Evolutionary conservation across 2,797 vertebrate genomes (phyloP).

Genomic region (Leptatherina wallacei): DNA sequence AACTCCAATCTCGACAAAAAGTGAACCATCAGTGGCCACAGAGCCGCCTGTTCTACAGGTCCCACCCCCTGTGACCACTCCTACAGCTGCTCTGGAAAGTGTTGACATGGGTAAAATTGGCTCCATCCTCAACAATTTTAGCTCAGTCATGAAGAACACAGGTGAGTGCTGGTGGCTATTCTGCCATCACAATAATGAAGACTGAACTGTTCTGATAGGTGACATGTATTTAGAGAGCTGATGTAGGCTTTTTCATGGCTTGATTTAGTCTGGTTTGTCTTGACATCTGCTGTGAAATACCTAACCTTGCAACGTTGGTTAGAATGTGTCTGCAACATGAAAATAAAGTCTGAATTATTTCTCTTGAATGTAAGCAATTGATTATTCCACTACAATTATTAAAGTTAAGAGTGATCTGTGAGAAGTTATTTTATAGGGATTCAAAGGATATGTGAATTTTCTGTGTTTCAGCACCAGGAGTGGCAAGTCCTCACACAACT

Average conservation of each 20-base stretch:
- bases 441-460: not conserved
- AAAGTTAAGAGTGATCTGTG: too few species aligned
- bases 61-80: constrained; percentile 11
- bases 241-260: too few species aligned
- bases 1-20: constrained; percentile 29
- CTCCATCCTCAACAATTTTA: constrained; percentile 94
- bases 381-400: too few species aligned
- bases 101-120: constrained; percentile 95
- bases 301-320: not conserved
- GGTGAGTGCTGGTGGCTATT: constrained; percentile 79
- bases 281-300: not conserved
- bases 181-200: not conserved
- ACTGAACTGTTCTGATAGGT: not conserved
- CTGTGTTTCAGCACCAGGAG: constrained; percentile 47
- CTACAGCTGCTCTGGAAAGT: constrained; percentile 83
- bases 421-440: not conserved
- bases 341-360: not conserved
- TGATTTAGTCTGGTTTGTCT: too few species aligned
- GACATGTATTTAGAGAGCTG: too few species aligned
- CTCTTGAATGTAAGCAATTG: too few species aligned
- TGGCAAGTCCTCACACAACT: constrained; percentile 72
- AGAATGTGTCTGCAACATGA: not conserved
- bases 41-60: constrained; percentile 38
- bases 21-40: constrained; percentile 41
- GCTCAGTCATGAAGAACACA: constrained; percentile 92